Evolutionary conservation across 2,888 invertebrate species (phyloP), one percentile per base, ranked within the genome.

Genomic region (Opisthograptis luteolata): DNA sequence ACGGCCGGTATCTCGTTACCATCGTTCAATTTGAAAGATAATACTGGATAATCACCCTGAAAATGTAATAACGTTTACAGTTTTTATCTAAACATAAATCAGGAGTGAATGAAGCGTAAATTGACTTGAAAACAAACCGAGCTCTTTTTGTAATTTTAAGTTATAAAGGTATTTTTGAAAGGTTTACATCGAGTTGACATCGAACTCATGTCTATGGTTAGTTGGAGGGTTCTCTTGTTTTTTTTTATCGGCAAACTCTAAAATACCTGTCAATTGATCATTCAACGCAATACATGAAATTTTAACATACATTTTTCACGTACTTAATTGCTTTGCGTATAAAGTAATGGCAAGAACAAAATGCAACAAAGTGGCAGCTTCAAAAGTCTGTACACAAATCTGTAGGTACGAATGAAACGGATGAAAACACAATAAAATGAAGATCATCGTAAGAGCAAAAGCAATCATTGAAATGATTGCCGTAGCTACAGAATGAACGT

Each of bases 1-100:
- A 87, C 60, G 9, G 79, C 74, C 9, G 87, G 86, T 60, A 87
- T 85, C 58, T 77, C 68, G 56, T 80, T 64, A 5, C 84, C 86
- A 65, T 87, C 86, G 52, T 84, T 85, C 49, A 87, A 62, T 48
- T 63, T 69, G 53, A 68, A 83, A 15, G 64, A 52, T 31, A 58
- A 20, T 14, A 28, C 51, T 15, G 49, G 39, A 32, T 60, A 41
- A 20, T 59, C 58, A 15, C 68, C 64, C 75, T 77, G 42, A 28
- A 56, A 58, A 58, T 34, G 48, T 47, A 42, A 43, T 41, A 40
- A 14, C 4, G 5, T 15, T 7, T 6, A 28, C 13, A 7, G 2
- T 13, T 28, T 13, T n/a, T 28, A 28, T 28, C 6, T 9, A 28
- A 2, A 8, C 8, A 3, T 8, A 12, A 27, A 10, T 27, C 10